phyloP scores from a whole-genome alignment of 2,113 vertebrate species.

The Neolamprologus variostigma region DNA sequence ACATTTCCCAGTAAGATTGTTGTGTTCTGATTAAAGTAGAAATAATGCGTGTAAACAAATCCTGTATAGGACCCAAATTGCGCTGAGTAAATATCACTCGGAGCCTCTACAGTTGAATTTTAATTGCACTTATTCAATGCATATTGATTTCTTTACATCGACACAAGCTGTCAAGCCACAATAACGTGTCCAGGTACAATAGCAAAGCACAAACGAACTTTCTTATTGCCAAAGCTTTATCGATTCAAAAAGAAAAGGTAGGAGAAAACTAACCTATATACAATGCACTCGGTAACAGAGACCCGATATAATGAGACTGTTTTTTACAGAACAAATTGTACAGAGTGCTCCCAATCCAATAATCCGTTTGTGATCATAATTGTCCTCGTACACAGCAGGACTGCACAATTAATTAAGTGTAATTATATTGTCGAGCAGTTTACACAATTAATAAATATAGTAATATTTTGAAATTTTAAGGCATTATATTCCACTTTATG shows the following conservation, averaged over 20 bases:
- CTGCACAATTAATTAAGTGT: background rate
- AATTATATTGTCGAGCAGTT: background rate
- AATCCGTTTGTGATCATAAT: background rate
- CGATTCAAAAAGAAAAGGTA: background rate
- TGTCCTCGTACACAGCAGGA: background rate
- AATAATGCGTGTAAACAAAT: background rate
- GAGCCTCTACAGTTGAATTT: background rate
- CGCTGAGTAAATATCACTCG: background rate
- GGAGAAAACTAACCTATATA: background rate
- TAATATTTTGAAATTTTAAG: background rate
- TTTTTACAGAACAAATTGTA: background rate
- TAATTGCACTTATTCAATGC: background rate
- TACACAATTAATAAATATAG: background rate
- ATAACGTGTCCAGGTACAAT: background rate
- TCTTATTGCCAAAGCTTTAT: background rate
- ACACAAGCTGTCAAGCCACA: background rate
- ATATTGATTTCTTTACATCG: constrained; percentile 1
- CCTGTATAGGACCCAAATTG: background rate
- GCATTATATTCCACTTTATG: background rate
- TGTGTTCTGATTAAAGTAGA: background rate
- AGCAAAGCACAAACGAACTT: background rate
- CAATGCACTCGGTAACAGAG: background rate
- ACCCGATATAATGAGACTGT: background rate
- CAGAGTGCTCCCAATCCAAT: background rate
- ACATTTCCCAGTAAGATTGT: background rate